A percentile compares a stretch with the other conserved stretches of the same genome.
phyloP scores from a whole-genome alignment of 2,797 vertebrate genomes.

The Heterohyrax brucei region DNA sequence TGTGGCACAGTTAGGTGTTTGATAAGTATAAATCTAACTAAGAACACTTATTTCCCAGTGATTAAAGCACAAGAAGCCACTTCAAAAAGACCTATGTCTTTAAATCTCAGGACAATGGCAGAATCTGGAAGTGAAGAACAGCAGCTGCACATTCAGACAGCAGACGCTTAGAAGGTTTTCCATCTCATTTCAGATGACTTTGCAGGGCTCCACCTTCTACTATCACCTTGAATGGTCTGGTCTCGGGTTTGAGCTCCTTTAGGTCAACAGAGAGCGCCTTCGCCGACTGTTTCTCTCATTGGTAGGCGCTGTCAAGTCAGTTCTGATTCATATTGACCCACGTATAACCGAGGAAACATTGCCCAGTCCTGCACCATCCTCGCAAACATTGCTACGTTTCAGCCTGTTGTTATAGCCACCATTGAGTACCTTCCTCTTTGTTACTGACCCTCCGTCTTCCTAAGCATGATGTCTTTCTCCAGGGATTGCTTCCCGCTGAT shows the following conservation, averaged over 20 bases:
- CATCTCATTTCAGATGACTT: constrained; percentile 25
- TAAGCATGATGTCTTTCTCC: too few relatives aligned
- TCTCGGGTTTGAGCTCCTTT: background rate
- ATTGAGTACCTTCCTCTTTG: background rate
- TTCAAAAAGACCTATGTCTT: background rate
- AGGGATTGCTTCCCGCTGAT: too few relatives aligned
- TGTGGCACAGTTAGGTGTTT: background rate
- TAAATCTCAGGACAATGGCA: background rate
- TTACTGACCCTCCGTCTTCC: too few relatives aligned
- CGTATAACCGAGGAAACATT: background rate
- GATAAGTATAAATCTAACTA: constrained; percentile 35
- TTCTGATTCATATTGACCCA: background rate
- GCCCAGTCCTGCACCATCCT: background rate
- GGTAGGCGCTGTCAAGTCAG: background rate
- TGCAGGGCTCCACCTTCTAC: background rate
- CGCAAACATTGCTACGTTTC: background rate
- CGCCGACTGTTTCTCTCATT: background rate
- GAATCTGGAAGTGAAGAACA: background rate
- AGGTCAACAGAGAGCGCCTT: background rate
- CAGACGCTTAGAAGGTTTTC: constrained; percentile 12
- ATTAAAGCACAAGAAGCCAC: background rate
- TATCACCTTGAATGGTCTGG: background rate
- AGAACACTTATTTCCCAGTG: constrained; percentile 34
- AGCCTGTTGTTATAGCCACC: background rate
- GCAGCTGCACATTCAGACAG: background rate